Base-by-base conservation (phyloP, 2,797 vertebrate species). In the Eutrigla gurnardus region DNA sequence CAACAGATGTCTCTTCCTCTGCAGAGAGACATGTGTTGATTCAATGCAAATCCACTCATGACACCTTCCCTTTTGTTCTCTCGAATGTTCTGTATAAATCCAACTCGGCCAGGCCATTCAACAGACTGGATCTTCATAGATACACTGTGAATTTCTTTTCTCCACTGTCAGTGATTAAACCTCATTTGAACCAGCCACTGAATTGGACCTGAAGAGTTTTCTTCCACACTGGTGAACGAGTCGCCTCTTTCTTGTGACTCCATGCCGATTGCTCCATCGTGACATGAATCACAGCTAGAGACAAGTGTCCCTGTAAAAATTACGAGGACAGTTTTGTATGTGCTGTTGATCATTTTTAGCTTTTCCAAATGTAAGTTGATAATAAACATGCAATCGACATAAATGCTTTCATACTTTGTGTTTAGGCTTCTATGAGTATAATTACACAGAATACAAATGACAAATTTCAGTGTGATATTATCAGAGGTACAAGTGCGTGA, bases 241-340 rank as follows among this genome's bases (percentile, higher is more conserved):
- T 83, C 78, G 0, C 82, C 80, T 64, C 72, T 57, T 43, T 75
- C 73, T 13, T 0, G 17, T 4, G 65, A 73, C 46, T 80, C 46
- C 25, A 49, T 46, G 66, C 89, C 92, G 49, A 6, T 39, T 43
- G 91, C 85, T 36, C 84, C 58, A 18, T 39, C 32, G 9, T 89
- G 83, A 52, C 92, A 92, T 1, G 60, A 74, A 25, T 82, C 75
- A 64, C 90, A 93, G 74, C 74, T 75, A 14, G 78, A 9, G 25
- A 87, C 81, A 0, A 35, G 39, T 35, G 68, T 59, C 50, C 65
- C 90, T 91, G 74, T 18, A 12, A 37, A 59, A 63, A 72, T 35
- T 9, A 32, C 0, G 0, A 18, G 4, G 18, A 67, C 3, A 39
- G n/a, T 64, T 67, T 53, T 14, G 58, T 36, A 4, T 3, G 54